Percentiles rank a stretch among this genome's conserved stretches.
phyloP scores from a whole-genome alignment of 2,113 vertebrate species.

The Athene noctua region DNA sequence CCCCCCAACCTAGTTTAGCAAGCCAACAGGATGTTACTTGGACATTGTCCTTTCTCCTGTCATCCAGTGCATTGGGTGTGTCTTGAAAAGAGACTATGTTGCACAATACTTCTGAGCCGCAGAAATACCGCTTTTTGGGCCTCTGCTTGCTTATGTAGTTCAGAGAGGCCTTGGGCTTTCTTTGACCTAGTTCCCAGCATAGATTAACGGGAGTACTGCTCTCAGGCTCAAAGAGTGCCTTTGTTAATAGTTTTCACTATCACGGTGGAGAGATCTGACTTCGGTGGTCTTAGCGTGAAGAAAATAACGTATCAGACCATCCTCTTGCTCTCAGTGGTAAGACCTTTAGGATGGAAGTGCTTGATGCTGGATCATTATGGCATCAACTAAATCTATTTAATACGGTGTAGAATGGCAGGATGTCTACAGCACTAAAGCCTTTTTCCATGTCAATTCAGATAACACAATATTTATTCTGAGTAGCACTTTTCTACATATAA shows the following conservation, averaged over 20 bases:
- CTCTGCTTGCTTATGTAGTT: not conserved
- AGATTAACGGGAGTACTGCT: not conserved
- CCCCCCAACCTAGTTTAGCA: not conserved
- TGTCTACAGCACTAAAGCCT: not conserved
- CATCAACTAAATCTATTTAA: not conserved
- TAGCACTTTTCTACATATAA: not conserved
- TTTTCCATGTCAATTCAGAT: not conserved
- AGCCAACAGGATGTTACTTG: slow-evolving; percentile 8
- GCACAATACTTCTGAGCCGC: not conserved
- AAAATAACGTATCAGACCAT: not conserved
- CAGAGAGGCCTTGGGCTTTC: slow-evolving; percentile 34
- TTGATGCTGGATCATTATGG: not conserved
- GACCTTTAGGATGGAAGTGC: not conserved
- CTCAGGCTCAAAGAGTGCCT: not conserved
- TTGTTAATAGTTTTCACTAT: not conserved
- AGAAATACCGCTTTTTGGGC: not conserved
- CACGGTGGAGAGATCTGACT: not conserved
- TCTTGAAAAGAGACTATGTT: not conserved
- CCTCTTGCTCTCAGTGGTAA: not conserved
- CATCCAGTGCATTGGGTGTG: not conserved
- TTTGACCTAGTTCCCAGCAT: slow-evolving; percentile 22
- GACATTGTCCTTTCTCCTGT: not conserved
- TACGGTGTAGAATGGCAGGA: not conserved
- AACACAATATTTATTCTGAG: not conserved
- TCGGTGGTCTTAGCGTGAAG: not conserved